Evolutionary conservation across 2,888 invertebrate species (phyloP).

Genomic region (Steinernema scapterisci): DNA sequence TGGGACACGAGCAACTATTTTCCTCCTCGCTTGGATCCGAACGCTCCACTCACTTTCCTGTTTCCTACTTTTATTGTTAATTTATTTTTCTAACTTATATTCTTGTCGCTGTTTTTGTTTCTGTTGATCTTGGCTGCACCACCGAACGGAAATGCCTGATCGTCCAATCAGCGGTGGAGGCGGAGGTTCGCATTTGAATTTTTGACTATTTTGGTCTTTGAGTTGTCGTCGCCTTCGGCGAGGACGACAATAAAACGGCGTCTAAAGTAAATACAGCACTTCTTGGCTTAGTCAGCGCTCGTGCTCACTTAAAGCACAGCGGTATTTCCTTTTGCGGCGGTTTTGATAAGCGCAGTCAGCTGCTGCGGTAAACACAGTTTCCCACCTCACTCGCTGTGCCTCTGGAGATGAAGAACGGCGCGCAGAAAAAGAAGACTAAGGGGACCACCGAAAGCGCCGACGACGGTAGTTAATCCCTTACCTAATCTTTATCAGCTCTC

Average conservation of each 20-base stretch:
- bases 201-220: too few relatives aligned
- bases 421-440: not conserved
- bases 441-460: not conserved
- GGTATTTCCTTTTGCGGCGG: not conserved
- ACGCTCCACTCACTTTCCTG: not conserved
- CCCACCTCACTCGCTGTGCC: not conserved
- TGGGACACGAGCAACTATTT: not conserved
- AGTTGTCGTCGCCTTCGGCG: too few relatives aligned
- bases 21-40: not conserved
- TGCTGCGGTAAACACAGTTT: conserved; percentile 23
- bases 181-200: too few relatives aligned
- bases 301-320: too few relatives aligned
- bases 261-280: too few relatives aligned
- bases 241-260: too few relatives aligned
- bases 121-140: too few relatives aligned
- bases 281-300: too few relatives aligned
- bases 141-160: too few relatives aligned
- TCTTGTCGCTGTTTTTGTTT: too few relatives aligned
- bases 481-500: not conserved
- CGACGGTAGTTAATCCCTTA: not conserved
- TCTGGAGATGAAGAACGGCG: not conserved
- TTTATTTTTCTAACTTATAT: too few relatives aligned
- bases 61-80: not conserved
- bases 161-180: too few relatives aligned
- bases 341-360: not conserved